Evolutionary conservation across 2,797 vertebrate genomes (phyloP).

Genomic region (Apogon hyalosoma): DNA sequence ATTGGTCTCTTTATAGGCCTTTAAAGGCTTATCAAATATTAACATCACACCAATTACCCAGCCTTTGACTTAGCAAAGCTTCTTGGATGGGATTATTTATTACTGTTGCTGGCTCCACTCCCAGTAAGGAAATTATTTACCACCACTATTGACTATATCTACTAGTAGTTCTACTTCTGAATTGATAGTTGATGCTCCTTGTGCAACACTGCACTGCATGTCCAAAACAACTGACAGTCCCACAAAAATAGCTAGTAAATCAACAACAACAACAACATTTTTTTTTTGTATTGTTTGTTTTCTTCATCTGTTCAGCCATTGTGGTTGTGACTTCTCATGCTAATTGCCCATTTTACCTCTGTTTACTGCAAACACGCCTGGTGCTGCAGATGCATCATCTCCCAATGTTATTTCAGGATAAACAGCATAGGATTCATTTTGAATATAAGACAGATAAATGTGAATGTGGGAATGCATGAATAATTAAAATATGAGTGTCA

Average conservation of each 20-base stretch:
- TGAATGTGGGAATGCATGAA: conserved; percentile 9
- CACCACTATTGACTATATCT: conserved; percentile 31
- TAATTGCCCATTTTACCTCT: conserved; percentile 34
- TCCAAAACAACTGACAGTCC: conserved; percentile 38
- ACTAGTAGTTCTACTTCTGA: conserved; percentile 9
- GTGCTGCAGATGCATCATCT: conserved; percentile 34
- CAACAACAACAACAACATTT: conserved; percentile 9
- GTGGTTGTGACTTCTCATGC: background rate
- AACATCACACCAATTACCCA: conserved; percentile 61
- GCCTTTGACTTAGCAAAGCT: conserved; percentile 48
- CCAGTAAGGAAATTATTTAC: conserved; percentile 37
- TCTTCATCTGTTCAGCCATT: conserved; percentile 12
- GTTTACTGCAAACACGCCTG: conserved; percentile 31
- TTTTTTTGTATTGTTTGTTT: conserved; percentile 2
- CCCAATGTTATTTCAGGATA: conserved; percentile 29
- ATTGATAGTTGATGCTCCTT: conserved; percentile 20
- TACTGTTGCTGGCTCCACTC: conserved; percentile 22
- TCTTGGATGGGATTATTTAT: conserved; percentile 60
- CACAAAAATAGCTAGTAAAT: conserved; percentile 20
- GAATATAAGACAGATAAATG: conserved; percentile 6
- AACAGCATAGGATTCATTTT: conserved; percentile 30
- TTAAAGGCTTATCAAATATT: conserved; percentile 63
- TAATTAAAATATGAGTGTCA: conserved; percentile 1
- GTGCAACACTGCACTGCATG: conserved; percentile 11
- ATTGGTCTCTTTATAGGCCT: conserved; percentile 56